Conservation (phyloP, 1,140 invertebrate species). For the Cepaea nemoralis region DNA sequence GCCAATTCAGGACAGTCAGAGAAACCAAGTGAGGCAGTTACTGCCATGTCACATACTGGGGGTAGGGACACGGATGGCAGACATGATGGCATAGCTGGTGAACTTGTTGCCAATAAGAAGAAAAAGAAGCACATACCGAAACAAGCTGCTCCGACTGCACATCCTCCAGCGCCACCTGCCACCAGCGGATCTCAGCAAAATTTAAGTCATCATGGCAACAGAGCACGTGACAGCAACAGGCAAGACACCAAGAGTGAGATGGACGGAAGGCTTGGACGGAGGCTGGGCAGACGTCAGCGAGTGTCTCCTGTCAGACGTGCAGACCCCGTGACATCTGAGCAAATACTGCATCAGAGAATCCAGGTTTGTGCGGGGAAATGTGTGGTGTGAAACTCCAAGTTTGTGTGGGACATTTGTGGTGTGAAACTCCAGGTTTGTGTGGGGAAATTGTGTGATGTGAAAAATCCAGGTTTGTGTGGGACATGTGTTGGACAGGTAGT, state of each 20-base stretch:
- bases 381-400: no score
- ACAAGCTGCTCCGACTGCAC: not conserved
- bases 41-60: not conserved
- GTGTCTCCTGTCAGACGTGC: constrained; percentile 17
- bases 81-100: not conserved
- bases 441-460: no score
- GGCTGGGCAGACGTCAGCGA: not conserved
- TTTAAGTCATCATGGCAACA: not conserved
- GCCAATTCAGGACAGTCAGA: not conserved
- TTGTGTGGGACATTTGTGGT: no score
- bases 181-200: constrained; percentile 26
- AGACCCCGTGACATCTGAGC: constrained; percentile 4
- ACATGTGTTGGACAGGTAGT: no score
- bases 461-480: no score
- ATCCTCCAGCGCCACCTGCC: not conserved
- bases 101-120: not conserved
- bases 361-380: not conserved
- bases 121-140: not conserved
- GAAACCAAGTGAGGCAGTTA: not conserved
- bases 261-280: not conserved
- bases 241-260: constrained; percentile 31
- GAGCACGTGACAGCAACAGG: not conserved
- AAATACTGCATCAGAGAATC: constrained; percentile 39
- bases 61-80: not conserved
- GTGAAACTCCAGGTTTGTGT: no score